These are phyloP conservation scores for Eolophus roseicapilla DNA, from an alignment of 2,113 vertebrate species.

Conservation along the genomic window DNA sequence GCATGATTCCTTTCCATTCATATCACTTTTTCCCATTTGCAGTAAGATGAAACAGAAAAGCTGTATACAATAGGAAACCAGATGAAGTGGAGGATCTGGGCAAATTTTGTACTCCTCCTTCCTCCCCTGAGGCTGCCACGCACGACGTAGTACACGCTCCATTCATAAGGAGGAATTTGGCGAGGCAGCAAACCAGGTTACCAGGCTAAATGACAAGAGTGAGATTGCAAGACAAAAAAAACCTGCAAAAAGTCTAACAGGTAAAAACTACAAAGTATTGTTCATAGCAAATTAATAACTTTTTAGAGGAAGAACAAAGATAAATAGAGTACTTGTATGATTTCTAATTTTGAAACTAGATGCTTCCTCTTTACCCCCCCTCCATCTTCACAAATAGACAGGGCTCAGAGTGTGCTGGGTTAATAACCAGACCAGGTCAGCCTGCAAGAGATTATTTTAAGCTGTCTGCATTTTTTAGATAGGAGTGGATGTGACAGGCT, in stretches of 20 bases:
- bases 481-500: conserved; percentile 7
- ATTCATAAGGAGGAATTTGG: neutral
- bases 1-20: neutral
- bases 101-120: neutral
- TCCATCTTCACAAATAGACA: neutral
- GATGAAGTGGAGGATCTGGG: neutral
- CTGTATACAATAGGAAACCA: neutral
- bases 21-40: neutral
- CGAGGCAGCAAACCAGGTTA: neutral
- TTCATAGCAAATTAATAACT: neutral
- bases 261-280: neutral
- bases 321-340: neutral
- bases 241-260: neutral
- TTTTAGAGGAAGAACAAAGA: neutral
- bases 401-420: neutral
- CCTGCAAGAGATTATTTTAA: conserved; percentile 46
- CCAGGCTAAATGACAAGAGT: neutral
- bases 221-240: neutral
- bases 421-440: conserved; percentile 42
- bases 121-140: neutral
- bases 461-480: conserved; percentile 56
- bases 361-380: neutral
- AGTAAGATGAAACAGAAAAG: neutral
- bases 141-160: neutral
- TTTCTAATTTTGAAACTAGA: neutral